These are phyloP conservation scores for Campylorhamphus procurvoides DNA, from an alignment of 2,113 vertebrate genomes.

Conservation along the genomic window DNA sequence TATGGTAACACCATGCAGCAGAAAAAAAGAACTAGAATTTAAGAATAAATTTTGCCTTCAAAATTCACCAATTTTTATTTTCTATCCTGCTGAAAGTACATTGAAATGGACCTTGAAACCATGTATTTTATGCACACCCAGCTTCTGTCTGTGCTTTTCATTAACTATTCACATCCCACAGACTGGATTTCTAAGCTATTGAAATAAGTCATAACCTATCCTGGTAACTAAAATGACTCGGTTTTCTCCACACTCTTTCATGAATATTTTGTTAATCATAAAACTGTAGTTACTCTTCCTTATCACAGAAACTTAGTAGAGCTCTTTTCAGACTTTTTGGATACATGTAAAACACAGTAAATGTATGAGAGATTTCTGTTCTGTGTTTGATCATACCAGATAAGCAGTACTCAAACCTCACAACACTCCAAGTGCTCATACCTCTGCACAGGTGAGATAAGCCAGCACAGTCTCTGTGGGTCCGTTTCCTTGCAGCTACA, in stretches of 20 bases:
- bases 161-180: neutral
- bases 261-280: neutral
- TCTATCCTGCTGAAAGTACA: neutral
- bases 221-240: neutral
- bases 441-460: conserved; percentile 13
- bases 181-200: neutral
- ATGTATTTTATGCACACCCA: neutral
- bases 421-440: neutral
- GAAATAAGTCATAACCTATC: neutral
- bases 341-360: rapidly evolving
- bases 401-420: neutral
- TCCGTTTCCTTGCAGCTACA: neutral
- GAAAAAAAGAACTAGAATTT: neutral
- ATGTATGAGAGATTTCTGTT: neutral
- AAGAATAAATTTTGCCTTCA: neutral
- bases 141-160: neutral
- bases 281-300: neutral
- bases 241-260: neutral
- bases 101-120: neutral
- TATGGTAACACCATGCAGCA: conserved; percentile 29
- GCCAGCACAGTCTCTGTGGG: neutral
- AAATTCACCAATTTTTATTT: neutral
- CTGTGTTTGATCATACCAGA: neutral
- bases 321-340: neutral
- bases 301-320: neutral